A percentile compares a stretch with the other conserved stretches of the same genome.
Evolutionary conservation across 2,888 invertebrate genomes (phyloP).

Genomic region (Acleris laterana): DNA sequence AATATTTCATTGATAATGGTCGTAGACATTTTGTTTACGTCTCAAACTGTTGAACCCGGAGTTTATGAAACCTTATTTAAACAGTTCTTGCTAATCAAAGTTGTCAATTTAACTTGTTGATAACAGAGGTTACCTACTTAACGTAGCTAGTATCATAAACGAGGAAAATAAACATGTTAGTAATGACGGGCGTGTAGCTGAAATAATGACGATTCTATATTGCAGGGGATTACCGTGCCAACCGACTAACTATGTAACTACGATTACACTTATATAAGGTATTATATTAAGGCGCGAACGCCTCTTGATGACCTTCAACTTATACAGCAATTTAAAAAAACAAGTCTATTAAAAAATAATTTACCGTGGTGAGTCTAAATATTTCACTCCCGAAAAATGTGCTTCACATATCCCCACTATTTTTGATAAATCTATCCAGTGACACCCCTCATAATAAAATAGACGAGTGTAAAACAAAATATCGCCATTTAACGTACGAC

Average conservation of each 20-base stretch:
- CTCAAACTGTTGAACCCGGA: conserved; percentile 14
- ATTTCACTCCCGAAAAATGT: too few species aligned
- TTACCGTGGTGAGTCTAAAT: too few species aligned
- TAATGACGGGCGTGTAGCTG: conserved; percentile 14
- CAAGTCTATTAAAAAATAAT: too few species aligned
- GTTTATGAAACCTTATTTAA: conserved; percentile 11
- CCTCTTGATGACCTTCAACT: too few species aligned
- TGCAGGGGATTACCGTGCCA: conserved; percentile 26
- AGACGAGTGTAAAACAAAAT: too few species aligned
- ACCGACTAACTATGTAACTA: conserved; percentile 13
- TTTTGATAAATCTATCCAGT: too few species aligned
- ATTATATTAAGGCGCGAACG: too few species aligned
- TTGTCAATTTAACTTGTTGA: conserved; percentile 15
- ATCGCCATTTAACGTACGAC: too few species aligned
- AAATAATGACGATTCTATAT: conserved; percentile 25
- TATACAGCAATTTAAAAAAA: too few species aligned
- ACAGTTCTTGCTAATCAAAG: conserved; percentile 19
- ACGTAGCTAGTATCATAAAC: not conserved
- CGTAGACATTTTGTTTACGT: not conserved
- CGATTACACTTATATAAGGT: too few species aligned
- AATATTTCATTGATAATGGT: not conserved
- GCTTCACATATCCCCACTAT: too few species aligned
- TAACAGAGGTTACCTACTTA: conserved; percentile 19
- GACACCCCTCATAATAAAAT: too few species aligned
- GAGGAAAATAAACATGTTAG: conserved; percentile 27